Percentiles rank a stretch among this genome's conserved stretches.
These are phyloP conservation scores for Corydoras maculifer DNA, from an alignment of 2,113 vertebrate genomes.

Conservation along the genomic window DNA sequence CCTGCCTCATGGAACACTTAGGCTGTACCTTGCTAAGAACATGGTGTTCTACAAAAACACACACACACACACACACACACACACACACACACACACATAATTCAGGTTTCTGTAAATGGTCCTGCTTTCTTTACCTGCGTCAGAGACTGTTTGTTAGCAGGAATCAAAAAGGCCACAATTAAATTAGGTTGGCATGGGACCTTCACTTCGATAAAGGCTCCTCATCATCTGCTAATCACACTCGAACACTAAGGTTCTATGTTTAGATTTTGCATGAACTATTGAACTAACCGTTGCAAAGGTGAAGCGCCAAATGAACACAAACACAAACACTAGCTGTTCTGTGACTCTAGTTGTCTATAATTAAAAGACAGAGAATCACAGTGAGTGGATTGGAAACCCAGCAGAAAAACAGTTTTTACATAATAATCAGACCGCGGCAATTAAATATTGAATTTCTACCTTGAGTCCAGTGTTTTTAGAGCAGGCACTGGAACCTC, in stretches of 20 bases:
- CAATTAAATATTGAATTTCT: no score
- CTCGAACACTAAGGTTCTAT: conserved; percentile 3
- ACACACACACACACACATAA: background rate
- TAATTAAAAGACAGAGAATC: no score
- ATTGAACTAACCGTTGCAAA: background rate
- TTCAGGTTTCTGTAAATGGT: background rate
- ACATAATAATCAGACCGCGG: no score
- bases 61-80: background rate
- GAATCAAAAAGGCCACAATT: background rate
- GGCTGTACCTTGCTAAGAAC: conserved; percentile 5
- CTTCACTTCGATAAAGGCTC: conserved; percentile 19
- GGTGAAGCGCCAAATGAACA: background rate
- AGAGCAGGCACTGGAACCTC: no score
- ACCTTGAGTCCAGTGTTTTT: no score
- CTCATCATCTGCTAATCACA: background rate
- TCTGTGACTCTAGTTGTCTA: no score
- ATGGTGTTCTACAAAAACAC: background rate
- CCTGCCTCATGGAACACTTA: conserved; percentile 13
- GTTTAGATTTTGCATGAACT: background rate
- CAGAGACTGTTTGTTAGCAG: conserved; percentile 1
- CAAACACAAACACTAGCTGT: no score
- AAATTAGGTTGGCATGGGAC: background rate
- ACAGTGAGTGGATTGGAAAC: no score
- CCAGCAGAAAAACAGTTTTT: no score
- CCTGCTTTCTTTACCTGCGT: conserved; percentile 4